phyloP scores from a whole-genome alignment of 2,888 invertebrate species.

The Papilio elwesi region DNA sequence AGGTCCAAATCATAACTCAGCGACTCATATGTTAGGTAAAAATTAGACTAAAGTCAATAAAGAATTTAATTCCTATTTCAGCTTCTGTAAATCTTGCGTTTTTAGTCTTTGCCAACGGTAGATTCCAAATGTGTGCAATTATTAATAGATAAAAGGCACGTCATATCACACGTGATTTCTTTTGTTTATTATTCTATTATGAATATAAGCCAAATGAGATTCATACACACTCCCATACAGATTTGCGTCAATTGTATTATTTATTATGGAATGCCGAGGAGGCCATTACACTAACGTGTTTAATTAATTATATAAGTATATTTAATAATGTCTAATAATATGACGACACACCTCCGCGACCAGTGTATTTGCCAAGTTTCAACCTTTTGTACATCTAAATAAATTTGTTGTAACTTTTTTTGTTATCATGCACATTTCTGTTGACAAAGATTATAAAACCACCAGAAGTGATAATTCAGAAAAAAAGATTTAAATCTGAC shows the following conservation, averaged over 20 bases:
- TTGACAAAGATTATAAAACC: background rate
- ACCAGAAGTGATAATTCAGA: background rate
- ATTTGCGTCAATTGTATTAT: constrained; percentile 30
- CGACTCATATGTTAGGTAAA: background rate
- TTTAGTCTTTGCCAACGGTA: constrained; percentile 9
- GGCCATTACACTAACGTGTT: constrained; percentile 8
- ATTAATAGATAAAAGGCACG: constrained; percentile 10
- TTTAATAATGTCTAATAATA: constrained; percentile 1
- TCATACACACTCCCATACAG: constrained; percentile 19
- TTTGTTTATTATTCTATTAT: constrained; percentile 26
- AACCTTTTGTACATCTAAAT: background rate
- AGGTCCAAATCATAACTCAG: too few relatives aligned
- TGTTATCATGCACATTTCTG: background rate
- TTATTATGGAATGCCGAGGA: constrained; percentile 10
- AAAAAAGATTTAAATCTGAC: background rate
- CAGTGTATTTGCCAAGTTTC: background rate
- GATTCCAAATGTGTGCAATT: constrained; percentile 10
- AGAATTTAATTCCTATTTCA: background rate
- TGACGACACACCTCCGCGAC: constrained; percentile 17
- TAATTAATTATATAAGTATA: background rate
- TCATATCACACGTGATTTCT: constrained; percentile 15
- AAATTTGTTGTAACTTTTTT: background rate
- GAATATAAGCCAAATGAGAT: constrained; percentile 24
- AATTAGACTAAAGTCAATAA: background rate
- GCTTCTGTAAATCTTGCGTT: background rate